phyloP scores from a whole-genome alignment of 2,113 vertebrate genomes.

The Melanostigma gelatinosum region DNA sequence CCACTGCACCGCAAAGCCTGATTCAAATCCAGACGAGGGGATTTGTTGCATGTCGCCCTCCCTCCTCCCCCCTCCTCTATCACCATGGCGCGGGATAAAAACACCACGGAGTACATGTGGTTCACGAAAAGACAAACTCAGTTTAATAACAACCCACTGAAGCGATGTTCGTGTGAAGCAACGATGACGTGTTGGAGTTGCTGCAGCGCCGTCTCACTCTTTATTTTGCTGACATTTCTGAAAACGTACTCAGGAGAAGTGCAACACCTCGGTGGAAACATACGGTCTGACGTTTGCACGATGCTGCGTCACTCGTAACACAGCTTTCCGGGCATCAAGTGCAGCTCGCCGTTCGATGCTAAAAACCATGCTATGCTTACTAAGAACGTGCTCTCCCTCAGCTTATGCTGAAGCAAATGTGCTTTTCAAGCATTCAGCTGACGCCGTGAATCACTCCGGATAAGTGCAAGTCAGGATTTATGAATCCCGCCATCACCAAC shows the following conservation, averaged over 20 bases:
- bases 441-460: constrained; percentile 13
- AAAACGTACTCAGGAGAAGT: background rate
- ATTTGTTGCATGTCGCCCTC: background rate
- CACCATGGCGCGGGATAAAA: background rate
- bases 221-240: background rate
- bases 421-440: constrained; percentile 47
- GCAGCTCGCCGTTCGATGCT: background rate
- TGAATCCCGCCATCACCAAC: constrained; percentile 42
- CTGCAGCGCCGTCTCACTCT: background rate
- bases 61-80: background rate
- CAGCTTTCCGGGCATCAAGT: background rate
- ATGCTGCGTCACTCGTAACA: background rate
- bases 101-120: background rate
- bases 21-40: background rate
- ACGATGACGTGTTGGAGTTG: background rate
- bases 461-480: constrained; percentile 57
- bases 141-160: background rate
- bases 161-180: background rate
- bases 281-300: background rate
- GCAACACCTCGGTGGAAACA: background rate
- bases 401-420: constrained; percentile 35
- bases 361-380: background rate
- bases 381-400: background rate
- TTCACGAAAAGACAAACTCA: background rate
- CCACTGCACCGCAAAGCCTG: background rate